Base-by-base conservation (phyloP, 2,113 vertebrate species). In the Rissa tridactyla region DNA sequence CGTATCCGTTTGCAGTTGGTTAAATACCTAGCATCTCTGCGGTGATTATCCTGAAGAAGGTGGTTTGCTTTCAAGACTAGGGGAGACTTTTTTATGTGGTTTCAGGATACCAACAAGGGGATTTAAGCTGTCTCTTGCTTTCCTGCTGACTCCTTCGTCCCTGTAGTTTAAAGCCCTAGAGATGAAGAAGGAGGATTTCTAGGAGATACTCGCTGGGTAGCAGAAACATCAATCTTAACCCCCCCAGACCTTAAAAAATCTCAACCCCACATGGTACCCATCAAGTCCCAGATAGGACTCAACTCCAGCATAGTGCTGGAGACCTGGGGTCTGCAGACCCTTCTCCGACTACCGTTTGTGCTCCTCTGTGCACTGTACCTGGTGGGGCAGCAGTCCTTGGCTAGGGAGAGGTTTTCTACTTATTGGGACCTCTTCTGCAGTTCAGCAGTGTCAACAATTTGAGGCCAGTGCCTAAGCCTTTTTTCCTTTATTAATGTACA, bases 241-340 rank as follows among this genome's bases (percentile, higher is more conserved):
- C 21, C 15, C 1, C 14, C 11, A 51, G 29, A 60, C 19, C 7
- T 69, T 17, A 78, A 60, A 65, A 72, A 88, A 42, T 32, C 17
- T 58, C 47, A 69, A 1, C 3, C 10, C 4, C 9, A 3, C 3
- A 0, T 17, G 9, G 5, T 44, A 2, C 13, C 15, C 8, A 5
- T 18, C 17, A 46, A 6, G 34, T 26, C 14, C 42, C 60, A 62
- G 32, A 42, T 0, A 64, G 14, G 44, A 49, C 13, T 42, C 34
- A 26, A 20, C 7, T 57, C 12, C 7, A n/a, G 14, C 8, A 21
- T 4, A 46, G 6, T 58, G 3, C 26, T 66, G 29, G 22, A 46
- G 17, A 38, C 7, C 21, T 85, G 30, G 10, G 17, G 5, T 61
- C 54, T 69, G 19, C 32, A 68, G 47, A 9, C 10, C 69, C 36